Conservation (phyloP, 2,113 vertebrate genomes). For the Fukomys damarensis region DNA sequence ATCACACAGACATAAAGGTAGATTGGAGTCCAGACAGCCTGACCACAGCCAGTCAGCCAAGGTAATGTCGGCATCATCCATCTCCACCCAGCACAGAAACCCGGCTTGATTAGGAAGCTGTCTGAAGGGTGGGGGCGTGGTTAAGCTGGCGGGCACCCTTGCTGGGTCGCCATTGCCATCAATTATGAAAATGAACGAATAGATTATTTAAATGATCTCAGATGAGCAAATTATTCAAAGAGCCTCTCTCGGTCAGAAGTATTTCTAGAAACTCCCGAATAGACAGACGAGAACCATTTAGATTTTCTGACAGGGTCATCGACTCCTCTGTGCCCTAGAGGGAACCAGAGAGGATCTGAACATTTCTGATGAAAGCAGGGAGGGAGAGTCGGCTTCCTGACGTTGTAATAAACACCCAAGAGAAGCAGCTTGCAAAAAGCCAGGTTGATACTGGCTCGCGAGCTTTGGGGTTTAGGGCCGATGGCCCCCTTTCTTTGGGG, state of each 20-base stretch:
- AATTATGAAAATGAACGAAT: conserved; percentile 78
- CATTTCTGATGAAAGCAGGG: not conserved
- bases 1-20: not conserved
- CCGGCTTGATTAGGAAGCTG: not conserved
- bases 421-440: not conserved
- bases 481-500: not conserved
- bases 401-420: not conserved
- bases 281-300: conserved; percentile 69
- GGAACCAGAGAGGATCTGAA: not conserved
- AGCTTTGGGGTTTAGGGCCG: not conserved
- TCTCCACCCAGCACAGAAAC: not conserved
- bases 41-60: not conserved
- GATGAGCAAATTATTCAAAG: conserved; percentile 78
- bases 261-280: conserved; percentile 78
- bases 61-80: too few relatives aligned
- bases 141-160: conserved; percentile 59
- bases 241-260: conserved; percentile 69
- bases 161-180: conserved; percentile 61
- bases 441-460: not conserved
- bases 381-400: not conserved
- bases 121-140: not conserved
- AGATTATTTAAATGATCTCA: conserved; percentile 79
- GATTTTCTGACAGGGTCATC: conserved; percentile 58
- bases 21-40: not conserved
- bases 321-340: not conserved